Evolutionary conservation across 1,140 invertebrate genomes (phyloP).

Genomic region (Mycetomoellerius zeteki): DNA sequence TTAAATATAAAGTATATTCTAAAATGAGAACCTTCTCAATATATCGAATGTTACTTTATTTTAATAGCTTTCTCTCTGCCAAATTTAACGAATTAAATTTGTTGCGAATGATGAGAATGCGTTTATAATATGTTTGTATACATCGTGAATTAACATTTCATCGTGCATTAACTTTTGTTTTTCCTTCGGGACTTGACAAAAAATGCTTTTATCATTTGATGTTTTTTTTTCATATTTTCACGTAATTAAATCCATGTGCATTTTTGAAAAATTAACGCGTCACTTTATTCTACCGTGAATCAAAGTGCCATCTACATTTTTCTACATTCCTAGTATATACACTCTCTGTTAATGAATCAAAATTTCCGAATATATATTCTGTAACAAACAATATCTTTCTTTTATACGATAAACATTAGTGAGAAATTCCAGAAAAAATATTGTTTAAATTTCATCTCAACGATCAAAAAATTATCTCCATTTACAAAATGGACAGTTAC

Average conservation of each 20-base stretch:
- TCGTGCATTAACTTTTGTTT: slow-evolving; percentile 32
- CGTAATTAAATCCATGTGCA: neutral
- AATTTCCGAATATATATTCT: slow-evolving; percentile 66
- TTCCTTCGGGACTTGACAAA: neutral
- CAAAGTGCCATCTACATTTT: slow-evolving; percentile 79
- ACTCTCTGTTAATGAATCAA: slow-evolving; percentile 71
- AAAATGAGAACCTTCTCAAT: slow-evolving; percentile 36
- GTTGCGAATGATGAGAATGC: slow-evolving; percentile 81
- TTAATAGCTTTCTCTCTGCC: slow-evolving; percentile 82
- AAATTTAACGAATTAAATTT: slow-evolving; percentile 85
- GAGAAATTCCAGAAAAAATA: slow-evolving; percentile 12
- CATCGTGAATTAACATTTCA: slow-evolving; percentile 9
- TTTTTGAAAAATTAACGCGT: slow-evolving; percentile 59
- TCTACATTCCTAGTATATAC: slow-evolving; percentile 24
- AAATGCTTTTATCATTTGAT: neutral
- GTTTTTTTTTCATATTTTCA: neutral
- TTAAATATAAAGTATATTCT: slow-evolving; percentile 15
- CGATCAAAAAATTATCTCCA: slow-evolving; percentile 35
- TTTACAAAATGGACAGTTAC: slow-evolving; percentile 38
- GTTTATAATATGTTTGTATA: slow-evolving; percentile 38
- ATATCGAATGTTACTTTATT: slow-evolving; percentile 24
- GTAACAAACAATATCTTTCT: slow-evolving; percentile 50
- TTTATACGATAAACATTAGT: slow-evolving; percentile 52
- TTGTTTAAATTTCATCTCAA: slow-evolving; percentile 53
- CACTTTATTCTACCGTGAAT: slow-evolving; percentile 79